Conservation (phyloP, 2,113 vertebrate genomes). For the human region DNA sequence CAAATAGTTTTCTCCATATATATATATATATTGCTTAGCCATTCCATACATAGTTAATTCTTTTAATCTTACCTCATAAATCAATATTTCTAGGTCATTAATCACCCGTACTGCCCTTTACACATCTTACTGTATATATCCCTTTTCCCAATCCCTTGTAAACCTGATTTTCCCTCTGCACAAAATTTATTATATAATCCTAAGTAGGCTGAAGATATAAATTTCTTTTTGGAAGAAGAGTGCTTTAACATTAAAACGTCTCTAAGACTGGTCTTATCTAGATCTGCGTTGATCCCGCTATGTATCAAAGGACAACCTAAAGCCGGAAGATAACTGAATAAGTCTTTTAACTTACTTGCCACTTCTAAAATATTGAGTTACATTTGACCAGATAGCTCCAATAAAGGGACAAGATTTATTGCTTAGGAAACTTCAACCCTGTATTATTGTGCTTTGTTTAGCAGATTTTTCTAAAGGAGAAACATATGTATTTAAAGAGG, state of each 20-base stretch:
- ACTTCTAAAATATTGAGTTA: slow-evolving; percentile 41
- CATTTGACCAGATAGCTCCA: not conserved
- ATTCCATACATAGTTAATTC: slow-evolving; percentile 49
- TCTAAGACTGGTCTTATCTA: slow-evolving; percentile 35
- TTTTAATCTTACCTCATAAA: slow-evolving; percentile 56
- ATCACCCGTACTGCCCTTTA: slow-evolving; percentile 39
- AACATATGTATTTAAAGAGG: not conserved
- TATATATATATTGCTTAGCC: not conserved
- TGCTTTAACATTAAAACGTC: slow-evolving; percentile 22
- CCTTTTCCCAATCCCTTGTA: slow-evolving; percentile 38
- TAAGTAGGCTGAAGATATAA: slow-evolving; percentile 57
- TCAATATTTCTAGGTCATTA: slow-evolving; percentile 53
- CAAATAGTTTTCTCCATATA: not conserved
- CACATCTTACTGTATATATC: slow-evolving; percentile 8
- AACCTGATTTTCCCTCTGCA: slow-evolving; percentile 41
- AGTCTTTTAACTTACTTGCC: slow-evolving; percentile 48
- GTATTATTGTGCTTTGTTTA: not conserved
- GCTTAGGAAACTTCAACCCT: not conserved
- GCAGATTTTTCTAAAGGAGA: not conserved
- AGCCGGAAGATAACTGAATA: slow-evolving; percentile 47
- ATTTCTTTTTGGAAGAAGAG: slow-evolving; percentile 50
- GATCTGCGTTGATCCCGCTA: slow-evolving; percentile 40
- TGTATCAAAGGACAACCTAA: slow-evolving; percentile 51
- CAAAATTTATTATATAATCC: slow-evolving; percentile 63
- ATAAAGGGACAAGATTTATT: slow-evolving; percentile 45